Percentiles rank a stretch among this genome's conserved stretches.
phyloP scores from a whole-genome alignment of 2,113 vertebrate species.

The Lontra canadensis region DNA sequence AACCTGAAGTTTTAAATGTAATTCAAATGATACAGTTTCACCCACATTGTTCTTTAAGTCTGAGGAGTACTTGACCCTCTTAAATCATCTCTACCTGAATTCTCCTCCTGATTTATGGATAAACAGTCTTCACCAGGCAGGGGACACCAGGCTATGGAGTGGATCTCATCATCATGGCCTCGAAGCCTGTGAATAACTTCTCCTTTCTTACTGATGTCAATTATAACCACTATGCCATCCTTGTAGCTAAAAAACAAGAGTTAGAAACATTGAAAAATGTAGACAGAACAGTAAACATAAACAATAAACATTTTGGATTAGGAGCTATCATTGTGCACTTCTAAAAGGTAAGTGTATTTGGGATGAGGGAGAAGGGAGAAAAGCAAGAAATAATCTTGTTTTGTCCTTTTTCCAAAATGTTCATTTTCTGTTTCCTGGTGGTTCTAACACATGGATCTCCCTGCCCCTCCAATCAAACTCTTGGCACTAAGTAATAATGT shows the following conservation, averaged over 20 bases:
- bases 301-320: background rate
- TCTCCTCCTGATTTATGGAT: constrained; percentile 83
- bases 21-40: background rate
- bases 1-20: background rate
- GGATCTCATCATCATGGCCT: constrained; percentile 97
- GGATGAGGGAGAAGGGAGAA: background rate
- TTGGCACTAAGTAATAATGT: background rate
- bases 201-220: constrained; percentile 94
- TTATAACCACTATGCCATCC: constrained; percentile 95
- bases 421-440: background rate
- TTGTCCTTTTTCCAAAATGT: background rate
- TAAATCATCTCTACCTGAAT: constrained; percentile 80
- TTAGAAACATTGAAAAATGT: background rate
- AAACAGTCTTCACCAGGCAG: constrained; percentile 84
- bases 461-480: background rate
- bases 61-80: background rate
- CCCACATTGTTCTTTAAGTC: background rate
- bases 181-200: constrained; percentile 92
- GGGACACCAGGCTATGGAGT: constrained; percentile 94
- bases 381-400: background rate
- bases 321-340: background rate
- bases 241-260: constrained; percentile 90
- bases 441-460: background rate
- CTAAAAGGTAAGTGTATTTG: background rate
- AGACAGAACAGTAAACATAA: background rate